Conservation (phyloP, 2,888 invertebrate genomes). For the Reticulitermes lucifugus region DNA sequence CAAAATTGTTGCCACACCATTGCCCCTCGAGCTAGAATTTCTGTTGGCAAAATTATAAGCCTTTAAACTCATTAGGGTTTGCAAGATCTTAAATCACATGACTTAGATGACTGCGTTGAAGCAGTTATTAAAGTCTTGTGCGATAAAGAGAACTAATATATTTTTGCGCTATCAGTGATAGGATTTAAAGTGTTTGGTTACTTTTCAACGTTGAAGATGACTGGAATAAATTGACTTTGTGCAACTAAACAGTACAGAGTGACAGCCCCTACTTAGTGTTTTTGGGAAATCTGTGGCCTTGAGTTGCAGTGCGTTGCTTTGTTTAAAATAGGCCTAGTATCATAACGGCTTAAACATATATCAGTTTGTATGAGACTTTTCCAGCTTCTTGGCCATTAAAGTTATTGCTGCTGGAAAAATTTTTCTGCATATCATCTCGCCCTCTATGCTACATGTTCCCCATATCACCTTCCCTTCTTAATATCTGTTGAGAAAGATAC, state of each 20-base stretch:
- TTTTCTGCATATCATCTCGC: no score
- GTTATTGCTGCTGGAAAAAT: no score
- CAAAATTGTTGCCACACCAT: background rate
- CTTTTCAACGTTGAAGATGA: background rate
- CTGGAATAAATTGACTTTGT: background rate
- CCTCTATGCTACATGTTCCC: no score
- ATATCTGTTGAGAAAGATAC: no score
- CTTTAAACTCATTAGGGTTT: background rate
- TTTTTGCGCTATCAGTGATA: background rate
- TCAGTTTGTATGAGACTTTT: background rate
- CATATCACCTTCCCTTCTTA: no score
- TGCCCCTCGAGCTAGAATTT: background rate
- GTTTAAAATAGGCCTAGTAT: background rate
- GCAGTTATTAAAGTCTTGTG: background rate
- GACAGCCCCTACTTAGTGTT: background rate
- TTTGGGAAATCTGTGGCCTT: background rate
- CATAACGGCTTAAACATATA: background rate
- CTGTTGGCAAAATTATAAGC: background rate
- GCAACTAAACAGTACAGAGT: background rate
- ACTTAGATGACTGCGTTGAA: background rate
- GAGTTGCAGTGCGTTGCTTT: background rate
- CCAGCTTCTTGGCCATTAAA: no score
- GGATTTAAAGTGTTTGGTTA: background rate
- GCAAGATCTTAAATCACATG: background rate
- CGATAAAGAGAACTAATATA: background rate